Evolutionary conservation across 2,888 invertebrate genomes (phyloP), one percentile per base, ranked within the genome.

Genomic region (Agrochola macilenta): DNA sequence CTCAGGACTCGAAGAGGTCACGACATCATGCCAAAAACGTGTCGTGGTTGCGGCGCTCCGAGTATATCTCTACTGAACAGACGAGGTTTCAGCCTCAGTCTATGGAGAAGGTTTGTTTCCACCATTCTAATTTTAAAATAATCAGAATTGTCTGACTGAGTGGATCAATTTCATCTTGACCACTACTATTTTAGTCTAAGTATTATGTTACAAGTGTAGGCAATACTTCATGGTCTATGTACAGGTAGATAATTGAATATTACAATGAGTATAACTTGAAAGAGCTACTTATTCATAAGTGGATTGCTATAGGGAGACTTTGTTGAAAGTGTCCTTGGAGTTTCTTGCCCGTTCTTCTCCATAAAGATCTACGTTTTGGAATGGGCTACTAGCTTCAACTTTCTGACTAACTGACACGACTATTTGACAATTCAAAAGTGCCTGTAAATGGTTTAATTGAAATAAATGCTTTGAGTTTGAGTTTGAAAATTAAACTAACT

Each of bases 51-150:
- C 98, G 99, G 73, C 98, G 99, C 88, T 99, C 99, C 0, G 99
- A 99, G 94, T 99, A 99, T 92, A 99, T 99, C 91, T 99, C 99
- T 8, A 99, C 99, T 60, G 99, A 99, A 96, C 99, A 99, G 94
- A 99, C 99, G 35, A 97, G 99, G 84, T 99, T 99, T 95, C 99
- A 99, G 93, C 99, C 99, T 30, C 98, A 99, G 93, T 98, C 99
- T 87, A 98, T 99, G 97, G 99, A 99, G 92, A 99, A 99, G 97
- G 97, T 97, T 69, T 39, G 69, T 64, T 69, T n/a, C 35, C 35
- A 39, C 12, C n/a, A n/a, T 61, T 35, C 17, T 61, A 35, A n/a
- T 58, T 66, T 26, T 66, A 23, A 49, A 52, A 49, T 30, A 66
- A 43, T 14, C 0, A 30, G 26, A 23, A 23, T 30, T 30, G 12